Conservation (phyloP, 2,888 invertebrate species). For the Leptopterna dolabrata region DNA sequence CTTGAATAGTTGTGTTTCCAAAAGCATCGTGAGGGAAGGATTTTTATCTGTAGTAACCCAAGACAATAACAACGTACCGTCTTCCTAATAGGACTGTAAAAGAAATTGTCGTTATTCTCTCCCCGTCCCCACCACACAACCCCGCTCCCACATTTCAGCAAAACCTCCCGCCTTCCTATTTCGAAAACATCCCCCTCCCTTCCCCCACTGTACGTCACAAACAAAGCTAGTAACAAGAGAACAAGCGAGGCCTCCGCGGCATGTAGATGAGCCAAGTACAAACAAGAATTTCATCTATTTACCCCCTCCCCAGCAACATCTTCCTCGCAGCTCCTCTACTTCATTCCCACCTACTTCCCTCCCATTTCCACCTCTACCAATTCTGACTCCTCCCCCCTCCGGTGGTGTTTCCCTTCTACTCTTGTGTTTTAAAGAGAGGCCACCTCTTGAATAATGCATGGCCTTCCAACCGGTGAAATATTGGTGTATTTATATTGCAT, state of each 20-base stretch:
- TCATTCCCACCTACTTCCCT: neutral
- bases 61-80: too few species aligned
- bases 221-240: slow-evolving; percentile 23
- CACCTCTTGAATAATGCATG: slow-evolving; percentile 50
- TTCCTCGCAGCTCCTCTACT: neutral
- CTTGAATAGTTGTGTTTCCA: too few species aligned
- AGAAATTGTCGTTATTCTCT: too few species aligned
- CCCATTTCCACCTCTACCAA: neutral
- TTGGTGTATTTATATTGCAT: slow-evolving; percentile 52
- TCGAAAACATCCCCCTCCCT: neutral
- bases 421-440: slow-evolving; percentile 46
- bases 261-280: slow-evolving; percentile 47
- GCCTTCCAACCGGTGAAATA: slow-evolving; percentile 44
- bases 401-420: neutral
- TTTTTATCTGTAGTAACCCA: too few species aligned
- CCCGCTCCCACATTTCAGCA: too few species aligned
- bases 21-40: too few species aligned
- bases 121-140: too few species aligned
- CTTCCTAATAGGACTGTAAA: too few species aligned
- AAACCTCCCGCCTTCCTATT: too few species aligned
- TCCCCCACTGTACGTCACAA: neutral
- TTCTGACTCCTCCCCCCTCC: neutral
- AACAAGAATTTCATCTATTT: slow-evolving; percentile 52
- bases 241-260: slow-evolving; percentile 31
- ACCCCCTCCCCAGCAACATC: slow-evolving; percentile 22